Base-by-base conservation (phyloP, 2,797 vertebrate genomes). In the Ctenopoma kingsleyae region DNA sequence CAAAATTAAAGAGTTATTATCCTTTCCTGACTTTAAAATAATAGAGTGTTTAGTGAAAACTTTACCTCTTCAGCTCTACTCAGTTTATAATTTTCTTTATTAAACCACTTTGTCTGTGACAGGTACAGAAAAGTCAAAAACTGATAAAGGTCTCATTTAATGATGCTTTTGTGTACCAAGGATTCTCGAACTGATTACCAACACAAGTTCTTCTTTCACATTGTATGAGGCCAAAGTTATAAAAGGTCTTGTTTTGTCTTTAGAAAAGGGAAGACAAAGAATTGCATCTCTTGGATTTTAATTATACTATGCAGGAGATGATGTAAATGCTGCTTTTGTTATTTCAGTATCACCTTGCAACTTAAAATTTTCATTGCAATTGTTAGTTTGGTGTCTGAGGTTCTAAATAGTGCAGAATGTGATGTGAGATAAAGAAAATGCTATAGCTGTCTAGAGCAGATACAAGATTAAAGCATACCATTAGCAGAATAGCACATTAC, bases 101-200 rank as follows among this genome's bases (percentile, higher is more conserved):
- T 43, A 50, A 48, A 75, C 6, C 30, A 38, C 43, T 23, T 32
- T 19, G 48, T 46, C 54, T 46, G 40, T 48, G 36, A 40, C 46
- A 43, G 53, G 68, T 77, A 77, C 48, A 82, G 67, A 55, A 55
- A 66, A 41, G 46, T 81, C 74, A 80, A 71, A 60, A 61, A 71
- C 73, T 63, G 72, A 80, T 73, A 80, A 84, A 87, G 74, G 75
- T 84, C 85, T 84, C 53, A 70, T 82, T 84, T 84, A 86, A 74
- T 76, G 68, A 78, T 60, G 74, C 74, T 78, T 80, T 80, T 67
- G 70, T 53, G 61, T 19, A 48, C 68, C 63, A 74, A 74, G 80
- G 71, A 64, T 74, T 63, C 61, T 81, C 57, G 43, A 9, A 35
- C 63, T 53, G 76, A 72, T 73, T n/a, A 64, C 72, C 64, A 49